Evolutionary conservation across 2,113 vertebrate genomes (phyloP).

Genomic region (Notarius lentiginosus): DNA sequence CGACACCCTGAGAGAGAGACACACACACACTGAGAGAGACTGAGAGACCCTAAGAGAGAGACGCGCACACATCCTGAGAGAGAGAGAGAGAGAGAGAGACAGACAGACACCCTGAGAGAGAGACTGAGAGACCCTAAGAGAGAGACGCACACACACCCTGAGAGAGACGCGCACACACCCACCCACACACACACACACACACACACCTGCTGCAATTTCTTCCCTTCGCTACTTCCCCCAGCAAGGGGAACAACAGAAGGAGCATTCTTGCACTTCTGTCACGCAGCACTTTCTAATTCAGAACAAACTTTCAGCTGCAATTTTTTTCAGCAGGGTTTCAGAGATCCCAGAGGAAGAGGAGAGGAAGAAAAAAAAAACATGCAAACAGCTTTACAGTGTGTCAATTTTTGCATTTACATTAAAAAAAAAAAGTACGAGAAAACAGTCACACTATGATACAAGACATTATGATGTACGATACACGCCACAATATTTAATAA

Average conservation of each 20-base stretch:
- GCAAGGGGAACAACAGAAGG: background rate
- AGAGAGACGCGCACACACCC: too few species aligned
- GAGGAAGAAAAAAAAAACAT: slow-evolving; percentile 25
- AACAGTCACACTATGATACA: too few species aligned
- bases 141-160: too few species aligned
- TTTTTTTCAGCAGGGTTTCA: background rate
- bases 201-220: background rate
- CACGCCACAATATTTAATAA: too few species aligned
- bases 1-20: background rate
- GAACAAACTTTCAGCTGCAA: background rate
- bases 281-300: background rate
- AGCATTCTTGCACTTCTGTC: background rate
- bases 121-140: background rate
- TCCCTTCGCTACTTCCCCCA: background rate
- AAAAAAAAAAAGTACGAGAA: too few species aligned
- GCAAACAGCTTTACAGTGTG: background rate
- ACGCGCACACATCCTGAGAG: too few species aligned
- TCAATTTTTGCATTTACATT: too few species aligned
- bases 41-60: too few species aligned
- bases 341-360: too few species aligned
- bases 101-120: background rate
- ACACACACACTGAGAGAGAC: too few species aligned
- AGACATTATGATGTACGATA: too few species aligned
- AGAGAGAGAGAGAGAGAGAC: background rate
- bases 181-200: too few species aligned